Evolutionary conservation across 2,888 invertebrate genomes (phyloP), one percentile per base, ranked within the genome.

Genomic region (Drosophila formosana): DNA sequence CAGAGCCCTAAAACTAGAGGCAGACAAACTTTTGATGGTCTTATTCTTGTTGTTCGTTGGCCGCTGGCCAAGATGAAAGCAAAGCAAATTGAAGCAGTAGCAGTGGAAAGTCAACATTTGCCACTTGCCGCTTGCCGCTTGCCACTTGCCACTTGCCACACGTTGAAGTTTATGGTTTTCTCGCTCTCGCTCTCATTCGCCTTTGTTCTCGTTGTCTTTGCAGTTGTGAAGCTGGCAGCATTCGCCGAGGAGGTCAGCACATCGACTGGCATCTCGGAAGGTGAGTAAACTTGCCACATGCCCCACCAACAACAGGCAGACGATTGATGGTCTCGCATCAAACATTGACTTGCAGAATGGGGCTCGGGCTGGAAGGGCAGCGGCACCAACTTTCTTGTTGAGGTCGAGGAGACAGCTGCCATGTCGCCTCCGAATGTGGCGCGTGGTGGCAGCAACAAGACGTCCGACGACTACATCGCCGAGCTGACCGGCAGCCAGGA

Each of bases 321-420:
- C 58, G 43, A 60, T 55, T 61, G 73, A 72, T 68, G 63, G 23
- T 41, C 32, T 51, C 50, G 51, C 41, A 41, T 52, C 6, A 1
- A 13, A 46, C 6, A 9, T 53, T 68, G 28, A 25, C n/a, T 65
- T 51, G 11, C 76, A 92, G 92, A 92, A 91, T 92, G 92, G 92
- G 92, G 91, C 74, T 91, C 92, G 57, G 92, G 91, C 56, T 91
- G 91, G 92, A 84, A 81, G 56, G 91, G 92, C 69, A 90, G 92
- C 56, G 92, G 92, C 67, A 90, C 92, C 70, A 91, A 90, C 72
- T 92, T 92, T 70, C 89, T 92, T 51, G 92, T 92, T 55, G 92
- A 92, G 87, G 91, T 92, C 75, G 91, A 92, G 70, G 90, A 92
- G 80, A 90, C 92, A 50, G 84, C 88, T 18, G 75, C 88, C 74